Evolutionary conservation across 2,113 vertebrate genomes (phyloP).

Genomic region (Scalopus aquaticus): DNA sequence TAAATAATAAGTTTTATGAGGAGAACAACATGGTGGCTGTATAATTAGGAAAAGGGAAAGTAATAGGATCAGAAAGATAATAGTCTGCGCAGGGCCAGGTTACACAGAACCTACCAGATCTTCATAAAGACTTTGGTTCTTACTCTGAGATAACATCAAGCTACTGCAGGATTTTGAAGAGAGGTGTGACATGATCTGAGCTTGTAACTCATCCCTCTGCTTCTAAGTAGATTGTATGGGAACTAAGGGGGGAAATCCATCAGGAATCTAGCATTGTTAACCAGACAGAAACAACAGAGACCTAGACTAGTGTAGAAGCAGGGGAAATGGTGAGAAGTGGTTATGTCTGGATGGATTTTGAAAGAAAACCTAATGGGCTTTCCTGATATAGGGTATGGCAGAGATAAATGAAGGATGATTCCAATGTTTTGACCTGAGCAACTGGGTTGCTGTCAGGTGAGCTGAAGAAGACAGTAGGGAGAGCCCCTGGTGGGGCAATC

Average conservation of each 20-base stretch:
- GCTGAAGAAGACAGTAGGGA: not conserved
- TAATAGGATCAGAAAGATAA: not conserved
- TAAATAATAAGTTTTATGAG: no score
- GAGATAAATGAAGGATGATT: not conserved
- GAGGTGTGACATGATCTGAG: not conserved
- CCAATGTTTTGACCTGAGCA: not conserved
- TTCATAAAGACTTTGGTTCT: not conserved
- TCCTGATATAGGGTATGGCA: not conserved
- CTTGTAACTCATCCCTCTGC: not conserved
- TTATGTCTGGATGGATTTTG: not conserved
- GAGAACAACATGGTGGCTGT: no score
- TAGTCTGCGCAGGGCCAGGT: not conserved
- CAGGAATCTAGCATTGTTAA: not conserved
- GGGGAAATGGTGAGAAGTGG: not conserved
- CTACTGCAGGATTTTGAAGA: not conserved
- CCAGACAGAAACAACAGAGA: not conserved
- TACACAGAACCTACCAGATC: not conserved
- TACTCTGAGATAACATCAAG: not conserved
- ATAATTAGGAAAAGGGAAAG: not conserved
- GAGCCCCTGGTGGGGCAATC: fast-evolving
- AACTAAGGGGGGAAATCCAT: not conserved
- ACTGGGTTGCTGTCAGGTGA: not conserved
- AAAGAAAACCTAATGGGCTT: not conserved
- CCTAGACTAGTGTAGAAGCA: not conserved
- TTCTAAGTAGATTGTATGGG: not conserved